These are phyloP conservation scores for Orthosia cruda DNA, from an alignment of 2,888 invertebrate genomes.

Conservation along the genomic window DNA sequence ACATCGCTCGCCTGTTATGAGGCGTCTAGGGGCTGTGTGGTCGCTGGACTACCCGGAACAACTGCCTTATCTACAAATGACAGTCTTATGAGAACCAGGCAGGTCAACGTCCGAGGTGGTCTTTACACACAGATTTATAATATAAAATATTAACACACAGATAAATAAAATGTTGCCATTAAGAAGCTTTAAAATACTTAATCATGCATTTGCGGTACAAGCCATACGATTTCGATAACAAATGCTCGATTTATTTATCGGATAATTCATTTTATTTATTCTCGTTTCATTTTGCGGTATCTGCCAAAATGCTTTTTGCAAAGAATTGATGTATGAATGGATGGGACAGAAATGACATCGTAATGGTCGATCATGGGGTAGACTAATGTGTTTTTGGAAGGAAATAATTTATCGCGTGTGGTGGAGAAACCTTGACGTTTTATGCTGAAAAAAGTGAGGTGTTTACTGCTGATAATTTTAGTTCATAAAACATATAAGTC, in stretches of 20 bases:
- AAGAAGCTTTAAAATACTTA: constrained; percentile 32
- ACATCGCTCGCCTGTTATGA: no score
- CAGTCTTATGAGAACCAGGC: no score
- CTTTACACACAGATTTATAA: background rate
- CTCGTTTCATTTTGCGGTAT: constrained; percentile 40
- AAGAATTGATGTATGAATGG: constrained; percentile 49
- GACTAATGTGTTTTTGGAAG: constrained; percentile 41
- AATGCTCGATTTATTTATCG: constrained; percentile 42
- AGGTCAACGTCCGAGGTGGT: no score
- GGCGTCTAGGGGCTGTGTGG: no score
- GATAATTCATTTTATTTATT: constrained; percentile 41
- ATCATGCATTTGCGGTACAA: constrained; percentile 27
- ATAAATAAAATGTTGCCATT: constrained; percentile 12
- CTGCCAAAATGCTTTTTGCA: constrained; percentile 48
- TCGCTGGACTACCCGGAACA: no score
- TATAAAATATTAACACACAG: no score
- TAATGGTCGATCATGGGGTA: constrained; percentile 27
- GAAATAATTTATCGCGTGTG: constrained; percentile 36
- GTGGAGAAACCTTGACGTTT: background rate
- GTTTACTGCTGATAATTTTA: background rate
- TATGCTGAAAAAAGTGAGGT: background rate
- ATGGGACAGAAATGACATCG: constrained; percentile 18
- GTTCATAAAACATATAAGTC: background rate
- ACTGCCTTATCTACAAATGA: no score
- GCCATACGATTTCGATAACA: constrained; percentile 23